Percentiles rank a stretch among this genome's conserved stretches.
phyloP scores from a whole-genome alignment of 2,797 vertebrate genomes.

The Crenichthys baileyi region DNA sequence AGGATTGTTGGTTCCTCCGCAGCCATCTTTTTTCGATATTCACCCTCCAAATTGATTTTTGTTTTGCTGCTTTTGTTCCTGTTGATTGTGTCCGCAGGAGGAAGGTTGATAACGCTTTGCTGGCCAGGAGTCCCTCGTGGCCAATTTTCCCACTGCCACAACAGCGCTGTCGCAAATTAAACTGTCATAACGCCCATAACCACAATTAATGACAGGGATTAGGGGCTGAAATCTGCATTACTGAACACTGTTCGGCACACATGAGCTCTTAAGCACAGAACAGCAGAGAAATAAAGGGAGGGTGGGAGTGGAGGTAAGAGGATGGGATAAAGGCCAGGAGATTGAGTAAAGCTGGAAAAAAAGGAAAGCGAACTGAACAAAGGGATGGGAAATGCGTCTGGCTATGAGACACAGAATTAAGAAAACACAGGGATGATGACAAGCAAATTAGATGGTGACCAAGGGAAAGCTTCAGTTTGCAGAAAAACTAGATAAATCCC shows the following conservation, averaged over 20 bases:
- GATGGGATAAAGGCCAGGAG: slow-evolving; percentile 22
- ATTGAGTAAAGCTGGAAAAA: slow-evolving; percentile 33
- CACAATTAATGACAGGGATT: slow-evolving; percentile 81
- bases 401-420: slow-evolving; percentile 29
- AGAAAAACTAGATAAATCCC: slow-evolving; percentile 45
- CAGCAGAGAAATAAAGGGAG: slow-evolving; percentile 8
- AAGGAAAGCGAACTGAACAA: slow-evolving; percentile 42
- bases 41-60: slow-evolving; percentile 79
- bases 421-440: slow-evolving; percentile 34
- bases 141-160: slow-evolving; percentile 75
- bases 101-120: slow-evolving; percentile 68
- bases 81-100: slow-evolving; percentile 70
- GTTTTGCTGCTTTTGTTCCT: slow-evolving; percentile 69
- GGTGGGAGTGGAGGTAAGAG: slow-evolving; percentile 9
- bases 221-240: slow-evolving; percentile 77
- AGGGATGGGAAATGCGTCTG: slow-evolving; percentile 33
- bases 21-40: slow-evolving; percentile 66
- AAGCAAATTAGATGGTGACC: slow-evolving; percentile 17
- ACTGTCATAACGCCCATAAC: slow-evolving; percentile 81
- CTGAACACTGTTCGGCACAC: slow-evolving; percentile 72
- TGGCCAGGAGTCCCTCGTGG: slow-evolving; percentile 69
- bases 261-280: slow-evolving; percentile 57
- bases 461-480: slow-evolving; percentile 31
- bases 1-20: slow-evolving; percentile 61
- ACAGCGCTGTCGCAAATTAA: slow-evolving; percentile 79